Evolutionary conservation across 2,888 invertebrate genomes (phyloP).

Genomic region (Megalurothrips usitatus): DNA sequence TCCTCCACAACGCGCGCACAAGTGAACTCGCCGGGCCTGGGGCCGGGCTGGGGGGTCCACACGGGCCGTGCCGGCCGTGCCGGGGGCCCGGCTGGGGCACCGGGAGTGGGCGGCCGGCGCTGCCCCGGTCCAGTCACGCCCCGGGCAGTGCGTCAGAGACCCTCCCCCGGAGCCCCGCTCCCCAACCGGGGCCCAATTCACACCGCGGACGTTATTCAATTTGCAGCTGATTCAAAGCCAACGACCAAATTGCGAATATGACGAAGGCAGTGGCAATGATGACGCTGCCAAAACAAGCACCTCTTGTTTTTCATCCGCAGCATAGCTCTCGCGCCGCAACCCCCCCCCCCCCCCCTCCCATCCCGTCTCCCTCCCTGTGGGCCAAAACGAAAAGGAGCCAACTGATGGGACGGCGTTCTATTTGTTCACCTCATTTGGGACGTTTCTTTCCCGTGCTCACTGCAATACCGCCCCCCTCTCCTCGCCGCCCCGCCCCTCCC

Average conservation of each 20-base stretch:
- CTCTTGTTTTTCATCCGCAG: background rate
- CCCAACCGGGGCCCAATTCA: background rate
- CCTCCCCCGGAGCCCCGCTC: background rate
- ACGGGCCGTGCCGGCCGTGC: too few species aligned
- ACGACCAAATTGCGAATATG: background rate
- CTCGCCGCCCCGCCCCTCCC: background rate
- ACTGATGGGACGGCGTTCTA: slow-evolving; percentile 8
- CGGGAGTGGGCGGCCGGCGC: background rate
- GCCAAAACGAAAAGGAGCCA: background rate
- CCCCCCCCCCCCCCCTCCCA: background rate
- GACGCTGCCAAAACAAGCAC: slow-evolving; percentile 2
- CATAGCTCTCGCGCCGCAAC: background rate
- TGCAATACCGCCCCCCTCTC: background rate
- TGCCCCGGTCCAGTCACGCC: background rate
- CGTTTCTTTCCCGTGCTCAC: background rate
- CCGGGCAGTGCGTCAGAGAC: background rate
- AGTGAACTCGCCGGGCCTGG: too few species aligned
- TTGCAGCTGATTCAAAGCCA: slow-evolving; percentile 17
- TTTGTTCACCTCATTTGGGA: background rate
- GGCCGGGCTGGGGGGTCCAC: too few species aligned
- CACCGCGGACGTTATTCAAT: slow-evolving; percentile 7
- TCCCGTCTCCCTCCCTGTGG: too few species aligned
- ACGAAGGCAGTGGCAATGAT: background rate
- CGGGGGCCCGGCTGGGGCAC: too few species aligned
- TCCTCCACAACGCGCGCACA: too few species aligned